phyloP scores from a whole-genome alignment of 2,113 vertebrate species.

The Haliaeetus leucogaster region DNA sequence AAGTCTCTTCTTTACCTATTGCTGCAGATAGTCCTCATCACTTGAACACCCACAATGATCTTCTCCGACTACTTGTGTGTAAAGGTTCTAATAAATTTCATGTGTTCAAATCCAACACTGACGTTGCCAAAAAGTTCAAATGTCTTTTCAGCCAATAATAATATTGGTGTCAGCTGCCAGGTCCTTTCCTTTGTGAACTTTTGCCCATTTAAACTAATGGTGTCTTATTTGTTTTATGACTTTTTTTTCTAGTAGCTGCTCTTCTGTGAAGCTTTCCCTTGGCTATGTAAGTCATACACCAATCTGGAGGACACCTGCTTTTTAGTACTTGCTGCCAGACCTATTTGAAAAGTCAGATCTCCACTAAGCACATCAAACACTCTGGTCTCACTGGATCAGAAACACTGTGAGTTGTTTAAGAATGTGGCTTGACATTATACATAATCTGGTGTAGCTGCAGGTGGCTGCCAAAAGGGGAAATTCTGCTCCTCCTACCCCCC shows the following conservation, averaged over 20 bases:
- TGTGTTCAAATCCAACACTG: conserved; percentile 18
- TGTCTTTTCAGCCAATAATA: conserved; percentile 38
- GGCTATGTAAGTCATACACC: neutral
- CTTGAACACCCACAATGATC: neutral
- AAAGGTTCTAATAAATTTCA: conserved; percentile 45
- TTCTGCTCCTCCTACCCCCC: neutral
- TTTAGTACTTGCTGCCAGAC: conserved; percentile 37
- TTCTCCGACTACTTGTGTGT: neutral
- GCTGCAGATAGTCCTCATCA: neutral
- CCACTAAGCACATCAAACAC: conserved; percentile 49
- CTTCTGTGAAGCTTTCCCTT: conserved; percentile 11
- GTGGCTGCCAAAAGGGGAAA: conserved; percentile 42
- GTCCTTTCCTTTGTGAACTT: conserved; percentile 24
- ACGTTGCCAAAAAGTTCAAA: neutral
- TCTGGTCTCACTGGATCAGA: conserved; percentile 26
- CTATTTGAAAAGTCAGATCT: conserved; percentile 47
- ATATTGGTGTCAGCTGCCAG: neutral
- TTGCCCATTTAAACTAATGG: conserved; percentile 34
- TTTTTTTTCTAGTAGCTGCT: conserved; percentile 40
- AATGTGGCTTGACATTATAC: conserved; percentile 27
- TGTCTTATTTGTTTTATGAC: conserved; percentile 33
- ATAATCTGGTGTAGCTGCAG: conserved; percentile 41
- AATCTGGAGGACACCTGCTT: conserved; percentile 63
- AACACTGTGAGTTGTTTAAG: conserved; percentile 30
- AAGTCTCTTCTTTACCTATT: neutral